Evolutionary conservation across 2,888 invertebrate species (phyloP), one percentile per base, ranked within the genome.

Genomic region (Orthosia gothica): DNA sequence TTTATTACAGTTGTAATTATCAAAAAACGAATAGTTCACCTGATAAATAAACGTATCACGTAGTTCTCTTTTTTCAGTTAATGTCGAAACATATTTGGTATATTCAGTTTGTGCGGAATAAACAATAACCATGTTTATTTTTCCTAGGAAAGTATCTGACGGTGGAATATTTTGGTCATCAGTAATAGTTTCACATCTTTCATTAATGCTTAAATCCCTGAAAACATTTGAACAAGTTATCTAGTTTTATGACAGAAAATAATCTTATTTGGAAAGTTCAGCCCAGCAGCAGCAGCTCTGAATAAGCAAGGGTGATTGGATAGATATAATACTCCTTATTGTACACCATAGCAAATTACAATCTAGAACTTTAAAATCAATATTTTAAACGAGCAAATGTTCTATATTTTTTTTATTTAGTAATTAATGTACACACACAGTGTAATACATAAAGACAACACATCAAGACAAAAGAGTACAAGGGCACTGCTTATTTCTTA

Each of bases 31-130:
- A 66, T 63, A 52, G 3, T 40, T 75, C 23, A 95, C 96, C 92
- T 96, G 93, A 86, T 95, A 97, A 87, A 97, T 96, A 81, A 97
- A 97, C 0, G 97, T 97, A 81, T 97, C 97, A 5, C 91, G 91
- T 76, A 97, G 94, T 63, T 87, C 64, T 26, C 96, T 94, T 74
- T 92, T 89, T 62, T 96, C 93, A 5, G 91, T 82, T n/a, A 96
- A 88, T 3, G 91, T 87, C 80, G 96, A 97, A 1, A 81, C 78
- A 82, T 97, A 97, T 84, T 94, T 94, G 0, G 97, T 94, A 82
- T 97, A 97, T 84, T 97, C 97, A 2, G 97, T 97, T 20, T 92
- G 90, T 4, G 95, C 97, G 5, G 96, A 97, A 79, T 97, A 93
- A 9, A 97, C 88, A 5, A 97, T 87, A 18, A 95, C 89, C 75